Base-by-base conservation (phyloP, 1,140 invertebrate genomes). In the Diorhabda sublineata region DNA sequence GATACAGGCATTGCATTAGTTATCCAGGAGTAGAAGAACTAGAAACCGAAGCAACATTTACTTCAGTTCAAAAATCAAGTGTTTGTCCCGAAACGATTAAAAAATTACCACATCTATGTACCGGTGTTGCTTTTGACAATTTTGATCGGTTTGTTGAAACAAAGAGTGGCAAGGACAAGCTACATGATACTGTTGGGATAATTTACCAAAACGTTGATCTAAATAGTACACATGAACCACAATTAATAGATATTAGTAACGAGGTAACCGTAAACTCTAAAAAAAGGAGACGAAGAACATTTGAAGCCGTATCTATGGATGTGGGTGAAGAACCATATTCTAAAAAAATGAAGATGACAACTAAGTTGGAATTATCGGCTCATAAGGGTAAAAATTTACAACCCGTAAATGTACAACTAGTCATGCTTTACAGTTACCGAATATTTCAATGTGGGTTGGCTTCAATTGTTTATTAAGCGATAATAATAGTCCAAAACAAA, bases 171-270 rank as follows among this genome's bases (percentile, higher is more conserved):
- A 81, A 79, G 72, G 81, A 80, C 43, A 84, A 81, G 66, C 59
- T 84, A 8, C 80, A 84, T 72, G 83, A 84, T 65, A 84, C 81
- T n/a, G 82, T 84, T 8, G 83, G 82, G n/a, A 83, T 84, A 58
- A 80, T 80, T 68, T 81, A 75, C 72, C 41, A 71, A 66, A 67
- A 72, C 45, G 61, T 66, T n/a, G 62, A 70, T 26, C 26, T 26
- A 1, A 26, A 26, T 26, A 26, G 0, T 26, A 26, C 41, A 11
- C 7, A 45, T 61, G 41, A 59, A 59, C 41, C 58, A 3, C 45
- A 61, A 41, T 42, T 45, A 3, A 9, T 7, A 43, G 44, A 52
- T 44, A 26, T 26, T 26, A 26, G 26, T 26, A 26, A 26, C 26
- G 26, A 26, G 1, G 26, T 26, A 26, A 26, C 26, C 26, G 26